A percentile compares a stretch with the other conserved stretches of the same genome.
phyloP scores from a whole-genome alignment of 1,140 invertebrate species.

The Brachionus sp. region DNA sequence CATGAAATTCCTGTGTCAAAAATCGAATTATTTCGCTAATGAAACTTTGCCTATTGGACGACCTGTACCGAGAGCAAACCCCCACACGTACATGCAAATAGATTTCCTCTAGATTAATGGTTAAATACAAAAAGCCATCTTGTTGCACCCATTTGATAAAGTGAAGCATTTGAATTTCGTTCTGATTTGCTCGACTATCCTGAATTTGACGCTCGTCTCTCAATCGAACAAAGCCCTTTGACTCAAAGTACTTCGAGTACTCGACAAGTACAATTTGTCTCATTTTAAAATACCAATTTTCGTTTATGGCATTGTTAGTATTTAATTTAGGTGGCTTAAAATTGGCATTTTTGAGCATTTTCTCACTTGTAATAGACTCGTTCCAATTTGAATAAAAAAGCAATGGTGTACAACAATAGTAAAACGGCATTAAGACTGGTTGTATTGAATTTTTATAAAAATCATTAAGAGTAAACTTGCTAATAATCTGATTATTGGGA shows the following conservation, averaged over 20 bases:
- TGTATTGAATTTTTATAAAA: conserved; percentile 37
- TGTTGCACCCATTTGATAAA: conserved; percentile 42
- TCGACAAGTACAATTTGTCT: conserved; percentile 21
- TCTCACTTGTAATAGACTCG: conserved; percentile 2
- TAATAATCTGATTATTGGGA: not conserved
- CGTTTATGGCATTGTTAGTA: not conserved
- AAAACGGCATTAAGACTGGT: conserved; percentile 11
- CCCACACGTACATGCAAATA: conserved; percentile 1
- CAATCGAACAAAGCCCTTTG: not conserved
- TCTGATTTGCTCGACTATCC: not conserved
- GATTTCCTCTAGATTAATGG: conserved; percentile 20
- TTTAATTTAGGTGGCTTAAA: not conserved
- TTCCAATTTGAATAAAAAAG: conserved; percentile 20
- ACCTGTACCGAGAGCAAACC: not conserved
- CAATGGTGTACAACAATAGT: conserved; percentile 40
- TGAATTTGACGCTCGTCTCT: conserved; percentile 8
- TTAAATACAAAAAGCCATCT: conserved; percentile 39
- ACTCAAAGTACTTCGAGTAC: conserved; percentile 33
- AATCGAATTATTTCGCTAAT: conserved; percentile 22
- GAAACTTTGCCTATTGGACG: not conserved
- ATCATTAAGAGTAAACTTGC: not conserved
- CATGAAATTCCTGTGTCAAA: conserved; percentile 38
- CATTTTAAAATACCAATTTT: conserved; percentile 40
- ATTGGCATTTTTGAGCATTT: not conserved
- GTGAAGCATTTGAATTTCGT: conserved; percentile 2